A percentile compares a stretch with the other conserved stretches of the same genome.
phyloP scores from a whole-genome alignment of 2,888 invertebrate species.

The Macaria liturata region DNA sequence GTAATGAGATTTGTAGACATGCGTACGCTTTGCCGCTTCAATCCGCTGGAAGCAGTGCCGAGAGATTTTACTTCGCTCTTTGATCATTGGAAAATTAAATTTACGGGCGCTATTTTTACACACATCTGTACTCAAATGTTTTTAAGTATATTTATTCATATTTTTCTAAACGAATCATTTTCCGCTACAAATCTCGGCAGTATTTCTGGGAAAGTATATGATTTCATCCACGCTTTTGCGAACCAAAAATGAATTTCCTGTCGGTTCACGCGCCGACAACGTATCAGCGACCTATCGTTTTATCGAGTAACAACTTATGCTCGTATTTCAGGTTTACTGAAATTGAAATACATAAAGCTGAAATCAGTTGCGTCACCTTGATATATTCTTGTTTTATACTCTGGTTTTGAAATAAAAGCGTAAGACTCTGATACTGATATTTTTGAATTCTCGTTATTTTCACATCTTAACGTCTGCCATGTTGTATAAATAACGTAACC shows the following conservation, averaged over 20 bases:
- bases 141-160: neutral
- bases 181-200: neutral
- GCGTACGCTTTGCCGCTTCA: conserved; percentile 59
- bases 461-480: too few species aligned
- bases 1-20: conserved; percentile 72
- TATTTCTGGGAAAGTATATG: neutral
- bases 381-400: conserved; percentile 1
- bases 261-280: neutral
- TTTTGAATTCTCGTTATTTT: too few species aligned
- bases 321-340: conserved; percentile 6
- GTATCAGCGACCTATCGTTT: conserved; percentile 2
- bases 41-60: conserved; percentile 41
- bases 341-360: conserved; percentile 10
- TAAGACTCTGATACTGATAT: too few species aligned
- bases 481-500: too few species aligned
- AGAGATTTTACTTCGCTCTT: conserved; percentile 58
- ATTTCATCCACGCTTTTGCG: neutral
- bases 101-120: conserved; percentile 17
- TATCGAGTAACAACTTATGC: neutral
- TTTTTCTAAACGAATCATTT: neutral
- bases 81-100: conserved; percentile 52
- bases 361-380: conserved; percentile 5
- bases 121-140: neutral
- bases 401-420: too few species aligned
- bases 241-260: conserved; percentile 3